These are phyloP conservation scores for Sminthurides aquaticus DNA, from an alignment of 2,888 invertebrate genomes.

Conservation along the genomic window DNA sequence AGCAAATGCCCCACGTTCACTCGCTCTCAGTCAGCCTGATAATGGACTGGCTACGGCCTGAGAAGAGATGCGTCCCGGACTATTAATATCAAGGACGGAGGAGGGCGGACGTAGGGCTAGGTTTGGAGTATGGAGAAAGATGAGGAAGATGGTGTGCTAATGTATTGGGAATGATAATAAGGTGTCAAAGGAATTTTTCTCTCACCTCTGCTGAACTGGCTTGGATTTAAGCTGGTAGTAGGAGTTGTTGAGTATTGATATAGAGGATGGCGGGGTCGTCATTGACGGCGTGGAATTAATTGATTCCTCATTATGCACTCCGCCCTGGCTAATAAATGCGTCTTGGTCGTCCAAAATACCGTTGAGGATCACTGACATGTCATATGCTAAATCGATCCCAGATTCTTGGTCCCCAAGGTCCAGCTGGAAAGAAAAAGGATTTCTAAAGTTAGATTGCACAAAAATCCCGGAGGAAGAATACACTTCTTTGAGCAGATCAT, in stretches of 20 bases:
- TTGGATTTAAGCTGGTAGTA: constrained; percentile 26
- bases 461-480: too few species aligned
- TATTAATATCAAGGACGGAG: too few species aligned
- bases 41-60: too few species aligned
- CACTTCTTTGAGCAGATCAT: too few species aligned
- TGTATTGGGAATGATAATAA: too few species aligned
- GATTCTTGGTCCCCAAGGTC: constrained; percentile 50
- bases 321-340: background rate
- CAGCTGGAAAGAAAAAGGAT: constrained; percentile 19
- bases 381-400: constrained; percentile 59
- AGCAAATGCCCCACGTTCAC: too few species aligned
- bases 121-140: too few species aligned
- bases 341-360: constrained; percentile 50
- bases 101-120: too few species aligned
- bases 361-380: constrained; percentile 55
- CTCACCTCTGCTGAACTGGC: constrained; percentile 21
- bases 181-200: background rate
- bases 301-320: constrained; percentile 16
- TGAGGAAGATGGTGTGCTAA: too few species aligned
- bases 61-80: too few species aligned
- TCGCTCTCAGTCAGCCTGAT: too few species aligned
- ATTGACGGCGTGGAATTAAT: constrained; percentile 18
- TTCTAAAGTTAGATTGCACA: too few species aligned
- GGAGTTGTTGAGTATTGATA: constrained; percentile 7
- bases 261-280: constrained; percentile 12